Percentiles rank a stretch among this genome's conserved stretches.
Evolutionary conservation across 2,888 invertebrate genomes (phyloP).

Genomic region (Mylabris sibirica): DNA sequence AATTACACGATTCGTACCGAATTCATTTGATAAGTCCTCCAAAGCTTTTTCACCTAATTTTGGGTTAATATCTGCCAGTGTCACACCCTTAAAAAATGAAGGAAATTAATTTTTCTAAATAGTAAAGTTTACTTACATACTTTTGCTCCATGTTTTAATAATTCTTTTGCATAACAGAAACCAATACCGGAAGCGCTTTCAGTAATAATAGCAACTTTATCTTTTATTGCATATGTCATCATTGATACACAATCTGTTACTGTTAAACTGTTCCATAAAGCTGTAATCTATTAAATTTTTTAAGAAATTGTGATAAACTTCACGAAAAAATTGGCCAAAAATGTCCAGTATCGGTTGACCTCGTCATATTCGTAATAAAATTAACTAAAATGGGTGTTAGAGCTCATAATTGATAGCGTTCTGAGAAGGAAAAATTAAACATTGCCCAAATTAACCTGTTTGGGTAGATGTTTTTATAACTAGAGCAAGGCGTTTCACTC

Average conservation of each 20-base stretch:
- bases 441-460: no score
- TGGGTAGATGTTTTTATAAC: no score
- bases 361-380: no score
- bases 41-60: constrained; percentile 36
- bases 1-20: constrained; percentile 40
- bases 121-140: constrained; percentile 24
- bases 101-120: constrained; percentile 8
- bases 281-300: no score
- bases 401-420: no score
- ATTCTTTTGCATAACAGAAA: constrained; percentile 34
- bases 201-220: constrained; percentile 42
- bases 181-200: constrained; percentile 44
- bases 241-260: not conserved
- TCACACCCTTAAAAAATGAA: constrained; percentile 37
- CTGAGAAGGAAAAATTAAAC: no score
- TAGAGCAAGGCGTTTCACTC: no score
- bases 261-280: not conserved
- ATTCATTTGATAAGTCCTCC: constrained; percentile 38
- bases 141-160: constrained; percentile 38
- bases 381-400: no score
- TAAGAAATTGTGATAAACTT: no score
- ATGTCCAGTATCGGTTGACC: no score
- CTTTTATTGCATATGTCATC: constrained; percentile 37
- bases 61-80: constrained; percentile 40
- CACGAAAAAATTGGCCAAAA: no score